phyloP scores from a whole-genome alignment of 2,797 vertebrate species.

The Microhierax caerulescens region DNA sequence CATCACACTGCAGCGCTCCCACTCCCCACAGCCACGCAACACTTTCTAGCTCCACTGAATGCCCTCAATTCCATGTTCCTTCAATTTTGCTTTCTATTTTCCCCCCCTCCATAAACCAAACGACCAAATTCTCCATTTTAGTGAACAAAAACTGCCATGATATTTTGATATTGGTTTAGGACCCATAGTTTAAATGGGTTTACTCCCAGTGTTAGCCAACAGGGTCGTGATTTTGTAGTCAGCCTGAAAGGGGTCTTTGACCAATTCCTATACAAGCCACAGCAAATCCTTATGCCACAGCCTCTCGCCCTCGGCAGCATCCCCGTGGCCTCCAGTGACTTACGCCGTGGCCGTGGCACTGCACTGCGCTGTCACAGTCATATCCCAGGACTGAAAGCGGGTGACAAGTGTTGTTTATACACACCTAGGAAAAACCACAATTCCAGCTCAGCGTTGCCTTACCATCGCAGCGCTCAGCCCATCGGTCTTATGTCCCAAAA shows the following conservation, averaged over 20 bases:
- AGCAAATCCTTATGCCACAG: fast-evolving
- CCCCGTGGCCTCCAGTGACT: not conserved
- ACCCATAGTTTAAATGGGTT: not conserved
- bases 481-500: fast-evolving
- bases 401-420: slow-evolving; percentile 76
- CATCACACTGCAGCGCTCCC: not conserved
- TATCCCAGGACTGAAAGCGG: slow-evolving; percentile 66
- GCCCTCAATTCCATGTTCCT: not conserved
- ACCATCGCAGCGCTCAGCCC: fast-evolving
- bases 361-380: slow-evolving; percentile 64
- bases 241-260: not conserved
- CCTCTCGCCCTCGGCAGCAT: no score
- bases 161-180: not conserved
- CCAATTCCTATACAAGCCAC: not conserved
- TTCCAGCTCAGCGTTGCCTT: not conserved
- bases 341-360: slow-evolving; percentile 79
- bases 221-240: not conserved
- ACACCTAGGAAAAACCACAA: slow-evolving; percentile 68
- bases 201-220: no score
- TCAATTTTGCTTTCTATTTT: not conserved
- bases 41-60: fast-evolving
- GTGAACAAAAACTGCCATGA: not conserved
- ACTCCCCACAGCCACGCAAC: not conserved
- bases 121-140: no score
- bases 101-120: not conserved